Base-by-base conservation (phyloP, 2,888 invertebrate genomes). In the Spilosoma lubricipeda region DNA sequence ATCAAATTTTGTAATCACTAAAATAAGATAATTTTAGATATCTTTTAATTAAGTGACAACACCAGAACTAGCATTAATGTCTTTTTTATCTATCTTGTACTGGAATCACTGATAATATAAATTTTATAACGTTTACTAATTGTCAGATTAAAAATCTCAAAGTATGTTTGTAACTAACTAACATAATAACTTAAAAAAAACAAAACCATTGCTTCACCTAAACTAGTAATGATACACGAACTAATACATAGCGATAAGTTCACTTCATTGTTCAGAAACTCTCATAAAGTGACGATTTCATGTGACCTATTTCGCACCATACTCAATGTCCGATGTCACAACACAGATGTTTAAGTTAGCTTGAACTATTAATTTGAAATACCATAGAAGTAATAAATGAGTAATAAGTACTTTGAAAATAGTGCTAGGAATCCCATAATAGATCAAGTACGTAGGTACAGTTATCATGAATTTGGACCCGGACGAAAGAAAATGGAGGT, bases 301-400 rank as follows among this genome's bases (percentile, higher is more conserved):
- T 30, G 73, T 80, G 86, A 80, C 84, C 87, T 80, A 87, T 86
- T 87, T 87, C 80, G 81, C 84, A 83, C 80, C 76, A 77, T 73
- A 72, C 76, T 78, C 74, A 68, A 73, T 77, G 80, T 85, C 76
- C 82, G 75, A 76, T 69, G 86, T 86, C 81, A 81, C 78, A 80
- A 81, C 77, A 82, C n/a, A 84, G 82, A 84, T 86, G 86, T 73
- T 75, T 70, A 77, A 77, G 65, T 71, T 79, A 73, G 70, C 76
- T 72, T 77, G 75, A 80, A 84, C 82, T 71, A 59, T 66, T 27
- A 30, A 48, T 33, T 48, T 65, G 8, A 63, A 27, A 13, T 75
- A 70, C 42, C 45, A 67, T 23, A 13, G 20, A 45, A 67, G 27
- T 45, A 67, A 27, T 18, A 42, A 45, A 67, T 9, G 27, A 27